Evolutionary conservation across 2,888 invertebrate genomes (phyloP), one percentile per base, ranked within the genome.

Genomic region (Formica aserva): DNA sequence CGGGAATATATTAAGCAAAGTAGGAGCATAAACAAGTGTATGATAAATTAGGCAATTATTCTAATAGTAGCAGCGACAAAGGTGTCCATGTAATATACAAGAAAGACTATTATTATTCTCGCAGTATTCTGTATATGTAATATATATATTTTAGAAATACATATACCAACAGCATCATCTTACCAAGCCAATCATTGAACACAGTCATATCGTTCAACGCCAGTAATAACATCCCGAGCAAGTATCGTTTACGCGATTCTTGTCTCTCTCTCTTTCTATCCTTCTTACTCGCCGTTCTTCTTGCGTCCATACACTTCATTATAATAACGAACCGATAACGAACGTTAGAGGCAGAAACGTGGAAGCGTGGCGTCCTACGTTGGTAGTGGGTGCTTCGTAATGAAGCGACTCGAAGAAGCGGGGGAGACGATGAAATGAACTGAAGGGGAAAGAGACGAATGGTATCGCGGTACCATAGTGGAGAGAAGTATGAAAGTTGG

Each of bases 311-410:
- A 38, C 38, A 66, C 13, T 13, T 29, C 55, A 35, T 75, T 26
- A 38, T 76, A 62, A 81, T 62, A 32, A 41, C n/a, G 48, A 26
- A 18, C 41, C 75, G 84, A 84, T 84, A 75, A 82, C 66, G 26
- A 66, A 57, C 60, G 45, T 35, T 18, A 35, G 38, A 60, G 41
- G 9, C 18, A 63, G 71, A 52, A 71, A 52, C 3, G 52, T 63
- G 38, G 13, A 60, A 65, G 15, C 15, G 72, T 18, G 26, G 22
- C 1, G 52, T 62, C 32, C 26, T 52, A 22, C 22, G 8, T 8
- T 71, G 11, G 13, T 65, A n/a, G 67, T 35, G 32, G n/a, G 18
- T 15, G 62, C 0, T 29, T 35, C 63, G 13, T 22, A 22, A 22
- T 35, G 15, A 29, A 57, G 41, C 29, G 18, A 48, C 18, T 18